Evolutionary conservation across 2,888 invertebrate species (phyloP).

Genomic region (Chrysodeixis includens): DNA sequence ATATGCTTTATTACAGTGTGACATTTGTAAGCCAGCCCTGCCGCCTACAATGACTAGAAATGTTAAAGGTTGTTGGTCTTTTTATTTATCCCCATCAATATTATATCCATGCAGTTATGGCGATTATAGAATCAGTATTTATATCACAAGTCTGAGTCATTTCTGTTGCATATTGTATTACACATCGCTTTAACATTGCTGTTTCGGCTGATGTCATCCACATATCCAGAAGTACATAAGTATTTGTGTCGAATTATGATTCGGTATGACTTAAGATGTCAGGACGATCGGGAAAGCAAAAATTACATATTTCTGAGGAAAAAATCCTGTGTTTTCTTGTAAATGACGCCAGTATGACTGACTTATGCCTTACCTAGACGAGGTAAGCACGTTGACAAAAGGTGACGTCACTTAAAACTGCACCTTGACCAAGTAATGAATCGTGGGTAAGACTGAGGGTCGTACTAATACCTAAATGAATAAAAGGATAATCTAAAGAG

Average conservation of each 20-base stretch:
- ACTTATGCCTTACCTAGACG: slow-evolving; percentile 31
- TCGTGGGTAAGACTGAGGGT: slow-evolving; percentile 42
- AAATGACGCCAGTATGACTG: slow-evolving; percentile 24
- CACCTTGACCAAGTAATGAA: slow-evolving; percentile 61
- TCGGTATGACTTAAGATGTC: slow-evolving; percentile 12
- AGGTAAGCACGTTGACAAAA: slow-evolving; percentile 45
- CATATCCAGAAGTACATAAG: slow-evolving; percentile 34
- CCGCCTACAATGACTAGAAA: slow-evolving; percentile 7
- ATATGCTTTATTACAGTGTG: slow-evolving; percentile 8
- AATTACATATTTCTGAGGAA: slow-evolving; percentile 17
- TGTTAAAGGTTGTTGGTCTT: slow-evolving; percentile 8
- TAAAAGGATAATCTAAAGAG: slow-evolving; percentile 34
- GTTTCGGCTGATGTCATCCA: slow-evolving; percentile 72
- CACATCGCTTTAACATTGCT: slow-evolving; percentile 67
- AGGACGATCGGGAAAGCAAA: not conserved
- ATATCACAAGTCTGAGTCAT: slow-evolving; percentile 68
- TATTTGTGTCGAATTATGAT: slow-evolving; percentile 42
- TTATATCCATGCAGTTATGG: slow-evolving; percentile 42
- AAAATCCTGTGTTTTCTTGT: slow-evolving; percentile 22
- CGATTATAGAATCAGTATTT: slow-evolving; percentile 50
- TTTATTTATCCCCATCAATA: slow-evolving; percentile 42
- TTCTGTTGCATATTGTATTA: slow-evolving; percentile 74
- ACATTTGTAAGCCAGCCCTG: slow-evolving; percentile 17
- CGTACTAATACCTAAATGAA: slow-evolving; percentile 25
- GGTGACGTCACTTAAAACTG: slow-evolving; percentile 45